Base-by-base conservation (phyloP, 2,888 invertebrate species). In the Caenorhabditis sp. region DNA sequence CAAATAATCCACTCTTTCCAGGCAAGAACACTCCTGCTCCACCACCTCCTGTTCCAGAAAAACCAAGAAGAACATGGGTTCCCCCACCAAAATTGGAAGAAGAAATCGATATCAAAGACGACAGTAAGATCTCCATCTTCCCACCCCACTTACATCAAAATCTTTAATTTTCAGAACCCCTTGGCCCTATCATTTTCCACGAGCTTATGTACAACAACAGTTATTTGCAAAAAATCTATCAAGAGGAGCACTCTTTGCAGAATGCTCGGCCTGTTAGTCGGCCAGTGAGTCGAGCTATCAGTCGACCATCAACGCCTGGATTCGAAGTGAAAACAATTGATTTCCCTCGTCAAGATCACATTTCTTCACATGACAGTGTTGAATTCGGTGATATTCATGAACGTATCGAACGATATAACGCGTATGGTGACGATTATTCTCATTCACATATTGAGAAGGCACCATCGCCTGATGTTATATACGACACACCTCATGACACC, bases 151-250 rank as follows among this genome's bases (percentile, higher is more conserved):
- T 36, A 59, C n/a, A 20, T n/a, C 38, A 38, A 21, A 59, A 14
- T 14, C 31, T 31, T 4, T 10, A 14, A 12, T 12, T 59, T 67
- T 8, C 61, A 67, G 67, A 73, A 21, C 72, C 72, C 1, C 62
- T 73, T 1, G 68, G 68, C 8, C 73, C 73, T 1, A 66, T 73
- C 0, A 60, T 73, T 36, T 73, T 69, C 66, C 73, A 73, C 58
- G 73, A 73, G 36, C 20, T 73, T 52, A 73, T 73, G 27, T 67
- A 64, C 23, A 62, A 66, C 10, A 31, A 73, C 25, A 69, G 73
- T 36, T 59, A 66, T 56, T 58, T 73, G 25, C 59, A 56, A 20
- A 36, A 57, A 20, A 68, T 63, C 54, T 66, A 59, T 31, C 49
- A 73, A 10, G 63, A 69, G 21, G 66, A 73, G 38, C 68, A 73